A percentile compares a stretch with the other conserved stretches of the same genome.
Conservation (phyloP, 2,113 vertebrate genomes). For the Harpagus bidentatus region DNA sequence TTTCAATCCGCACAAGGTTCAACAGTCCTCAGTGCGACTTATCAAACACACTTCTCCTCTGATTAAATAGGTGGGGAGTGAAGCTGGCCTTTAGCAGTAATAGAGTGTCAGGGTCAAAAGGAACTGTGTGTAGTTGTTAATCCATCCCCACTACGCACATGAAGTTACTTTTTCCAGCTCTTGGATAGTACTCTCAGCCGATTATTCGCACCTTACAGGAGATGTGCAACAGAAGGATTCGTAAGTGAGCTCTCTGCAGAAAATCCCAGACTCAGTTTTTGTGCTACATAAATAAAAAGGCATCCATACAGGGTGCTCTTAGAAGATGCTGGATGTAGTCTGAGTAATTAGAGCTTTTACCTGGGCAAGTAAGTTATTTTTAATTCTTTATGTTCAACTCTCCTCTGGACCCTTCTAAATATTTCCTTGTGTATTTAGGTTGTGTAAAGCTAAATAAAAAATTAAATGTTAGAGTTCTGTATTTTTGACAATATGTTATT, state of each 20-base stretch:
- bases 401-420: not conserved
- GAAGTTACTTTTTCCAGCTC: not conserved
- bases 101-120: not conserved
- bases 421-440: not conserved
- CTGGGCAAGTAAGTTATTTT: not conserved
- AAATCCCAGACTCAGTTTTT: not conserved
- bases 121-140: fast-evolving
- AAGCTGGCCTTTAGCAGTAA: not conserved
- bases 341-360: not conserved
- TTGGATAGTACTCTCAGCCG: not conserved
- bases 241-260: not conserved
- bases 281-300: not conserved
- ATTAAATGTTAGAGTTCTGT: not conserved
- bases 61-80: not conserved
- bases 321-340: not conserved
- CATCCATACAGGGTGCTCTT: not conserved
- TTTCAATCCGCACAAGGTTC: not conserved
- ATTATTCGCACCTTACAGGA: not conserved
- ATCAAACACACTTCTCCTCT: not conserved
- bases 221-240: not conserved
- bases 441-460: not conserved
- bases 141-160: not conserved
- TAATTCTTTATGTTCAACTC: not conserved
- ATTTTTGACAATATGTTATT: not conserved
- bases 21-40: fast-evolving